Evolutionary conservation across 2,888 invertebrate species (phyloP).

Genomic region (Spicauda simplicius): DNA sequence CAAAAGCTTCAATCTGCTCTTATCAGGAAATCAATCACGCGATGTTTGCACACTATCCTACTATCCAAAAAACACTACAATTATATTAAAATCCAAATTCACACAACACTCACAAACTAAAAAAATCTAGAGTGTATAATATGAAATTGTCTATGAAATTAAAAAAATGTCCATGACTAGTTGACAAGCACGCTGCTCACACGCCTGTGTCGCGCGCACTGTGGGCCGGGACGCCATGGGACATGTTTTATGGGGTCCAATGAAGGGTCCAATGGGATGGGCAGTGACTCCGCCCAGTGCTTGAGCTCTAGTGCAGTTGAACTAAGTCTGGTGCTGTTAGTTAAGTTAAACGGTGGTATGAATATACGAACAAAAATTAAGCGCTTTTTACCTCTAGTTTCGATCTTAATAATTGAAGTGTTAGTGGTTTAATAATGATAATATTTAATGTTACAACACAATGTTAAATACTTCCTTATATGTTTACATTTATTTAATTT

Average conservation of each 20-base stretch:
- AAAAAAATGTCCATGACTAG: constrained; percentile 29
- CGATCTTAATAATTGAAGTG: neutral
- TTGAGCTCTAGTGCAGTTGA: constrained; percentile 24
- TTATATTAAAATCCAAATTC: neutral
- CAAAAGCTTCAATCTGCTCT: no score
- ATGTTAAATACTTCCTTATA: no score
- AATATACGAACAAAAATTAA: neutral
- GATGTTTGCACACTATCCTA: neutral
- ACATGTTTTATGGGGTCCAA: constrained; percentile 51
- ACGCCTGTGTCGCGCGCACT: constrained; percentile 52
- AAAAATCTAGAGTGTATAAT: neutral
- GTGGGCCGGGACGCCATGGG: constrained; percentile 50
- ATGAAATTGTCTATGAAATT: constrained; percentile 12
- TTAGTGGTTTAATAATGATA: no score
- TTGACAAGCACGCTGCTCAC: constrained; percentile 33
- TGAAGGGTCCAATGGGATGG: constrained; percentile 40
- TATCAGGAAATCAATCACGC: no score
- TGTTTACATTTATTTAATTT: no score
- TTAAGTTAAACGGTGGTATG: constrained; percentile 12
- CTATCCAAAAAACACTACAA: neutral
- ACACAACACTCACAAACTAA: constrained; percentile 4
- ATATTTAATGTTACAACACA: no score
- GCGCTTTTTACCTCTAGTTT: neutral
- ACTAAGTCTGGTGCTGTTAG: constrained; percentile 20
- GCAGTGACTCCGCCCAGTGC: constrained; percentile 35